Conservation (phyloP, 2,113 vertebrate genomes). For the Hippocampus abdominalis region DNA sequence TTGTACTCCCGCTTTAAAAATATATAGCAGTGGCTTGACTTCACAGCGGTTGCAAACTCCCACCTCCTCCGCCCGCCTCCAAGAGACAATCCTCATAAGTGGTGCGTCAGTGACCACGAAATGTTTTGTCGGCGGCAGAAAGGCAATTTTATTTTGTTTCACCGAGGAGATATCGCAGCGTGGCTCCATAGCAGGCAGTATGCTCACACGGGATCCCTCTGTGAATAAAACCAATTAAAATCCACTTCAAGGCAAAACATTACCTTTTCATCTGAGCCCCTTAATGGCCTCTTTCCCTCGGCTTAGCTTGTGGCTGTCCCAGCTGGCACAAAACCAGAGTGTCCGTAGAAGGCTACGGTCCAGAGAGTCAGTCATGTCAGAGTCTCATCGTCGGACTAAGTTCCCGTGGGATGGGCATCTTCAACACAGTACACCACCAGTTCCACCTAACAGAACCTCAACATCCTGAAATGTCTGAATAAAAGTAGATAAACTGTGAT, state of each 20-base stretch:
- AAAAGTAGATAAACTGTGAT: background rate
- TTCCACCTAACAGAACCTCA: conserved; percentile 1
- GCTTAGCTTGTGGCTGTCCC: conserved; percentile 51
- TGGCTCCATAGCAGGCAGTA: background rate
- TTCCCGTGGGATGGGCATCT: background rate
- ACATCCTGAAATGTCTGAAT: background rate
- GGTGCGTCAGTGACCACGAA: conserved; percentile 42
- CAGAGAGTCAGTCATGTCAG: conserved; percentile 25
- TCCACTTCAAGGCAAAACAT: conserved; percentile 25
- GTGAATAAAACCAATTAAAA: conserved; percentile 18
- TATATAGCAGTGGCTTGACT: conserved; percentile 21
- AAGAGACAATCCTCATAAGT: conserved; percentile 47
- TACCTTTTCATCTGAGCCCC: conserved; percentile 22
- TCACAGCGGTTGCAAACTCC: conserved; percentile 31
- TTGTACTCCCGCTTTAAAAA: background rate
- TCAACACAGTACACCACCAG: background rate
- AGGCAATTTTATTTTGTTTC: conserved; percentile 29
- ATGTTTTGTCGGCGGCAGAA: conserved; percentile 44
- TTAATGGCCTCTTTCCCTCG: conserved; percentile 52
- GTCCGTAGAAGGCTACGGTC: conserved; percentile 47
- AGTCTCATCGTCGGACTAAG: conserved; percentile 2
- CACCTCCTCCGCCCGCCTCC: conserved; percentile 18
- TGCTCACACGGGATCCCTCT: background rate
- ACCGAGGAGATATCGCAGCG: background rate
- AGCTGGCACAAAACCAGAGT: conserved; percentile 50